Percentiles rank a stretch among this genome's conserved stretches.
These are phyloP conservation scores for Seriola dumerili DNA, from an alignment of 2,113 vertebrate species.

Conservation along the genomic window DNA sequence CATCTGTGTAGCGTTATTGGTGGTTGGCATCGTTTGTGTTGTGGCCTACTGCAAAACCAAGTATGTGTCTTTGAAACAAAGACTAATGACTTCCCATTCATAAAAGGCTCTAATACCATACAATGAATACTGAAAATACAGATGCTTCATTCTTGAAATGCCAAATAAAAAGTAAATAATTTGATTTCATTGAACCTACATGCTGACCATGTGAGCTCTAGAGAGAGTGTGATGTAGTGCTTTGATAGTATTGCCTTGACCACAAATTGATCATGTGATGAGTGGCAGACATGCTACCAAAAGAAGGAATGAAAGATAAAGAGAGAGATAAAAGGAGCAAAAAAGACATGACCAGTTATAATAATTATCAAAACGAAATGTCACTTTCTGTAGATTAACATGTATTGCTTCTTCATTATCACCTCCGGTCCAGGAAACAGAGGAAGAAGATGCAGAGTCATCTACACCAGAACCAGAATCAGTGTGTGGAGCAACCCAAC, in stretches of 20 bases:
- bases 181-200: background rate
- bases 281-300: background rate
- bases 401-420: constrained; percentile 38
- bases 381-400: constrained; percentile 4
- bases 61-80: constrained; percentile 84
- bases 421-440: constrained; percentile 88
- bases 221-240: background rate
- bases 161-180: background rate
- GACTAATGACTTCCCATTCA: background rate
- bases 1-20: constrained; percentile 96
- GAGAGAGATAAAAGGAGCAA: background rate
- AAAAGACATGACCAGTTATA: background rate
- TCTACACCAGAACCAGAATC: constrained; percentile 95
- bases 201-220: background rate
- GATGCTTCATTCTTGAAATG: too few species aligned
- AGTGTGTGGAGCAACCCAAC: constrained; percentile 95
- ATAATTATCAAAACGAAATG: background rate
- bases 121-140: background rate
- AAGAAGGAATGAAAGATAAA: background rate
- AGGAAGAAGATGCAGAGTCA: constrained; percentile 96
- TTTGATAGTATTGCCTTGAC: background rate
- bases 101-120: constrained; percentile 17
- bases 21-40: constrained; percentile 98
- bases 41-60: constrained; percentile 99
- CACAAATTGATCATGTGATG: constrained; percentile 1